phyloP scores from a whole-genome alignment of 1,140 invertebrate genomes.

The Daktulosphaira vitifoliae region DNA sequence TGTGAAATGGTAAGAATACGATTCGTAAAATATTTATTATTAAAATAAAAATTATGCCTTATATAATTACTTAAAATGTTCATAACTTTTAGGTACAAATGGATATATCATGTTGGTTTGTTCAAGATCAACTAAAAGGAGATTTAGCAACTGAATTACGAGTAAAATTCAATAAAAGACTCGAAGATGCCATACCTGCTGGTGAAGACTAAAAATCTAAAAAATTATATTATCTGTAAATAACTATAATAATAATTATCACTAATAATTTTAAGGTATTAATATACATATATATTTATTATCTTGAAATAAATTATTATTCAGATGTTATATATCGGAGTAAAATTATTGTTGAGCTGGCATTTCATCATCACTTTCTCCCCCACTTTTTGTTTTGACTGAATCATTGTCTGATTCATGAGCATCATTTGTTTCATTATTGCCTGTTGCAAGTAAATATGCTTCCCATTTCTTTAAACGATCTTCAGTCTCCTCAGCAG shows the following conservation, averaged over 20 bases:
- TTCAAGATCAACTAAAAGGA: slow-evolving; percentile 90
- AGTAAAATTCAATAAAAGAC: slow-evolving; percentile 87
- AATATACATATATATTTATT: slow-evolving; percentile 4
- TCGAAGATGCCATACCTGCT: slow-evolving; percentile 95
- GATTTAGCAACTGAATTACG: slow-evolving; percentile 88
- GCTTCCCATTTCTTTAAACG: slow-evolving; percentile 81
- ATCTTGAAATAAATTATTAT: slow-evolving; percentile 1
- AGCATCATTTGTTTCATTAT: slow-evolving; percentile 20
- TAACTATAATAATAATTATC: neutral
- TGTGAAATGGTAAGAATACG: slow-evolving; percentile 87
- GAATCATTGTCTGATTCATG: slow-evolving; percentile 24
- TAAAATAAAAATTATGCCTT: neutral
- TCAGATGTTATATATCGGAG: too few relatives aligned
- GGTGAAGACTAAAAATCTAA: slow-evolving; percentile 75
- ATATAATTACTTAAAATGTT: neutral
- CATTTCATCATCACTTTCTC: slow-evolving; percentile 29
- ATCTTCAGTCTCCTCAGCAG: slow-evolving; percentile 74
- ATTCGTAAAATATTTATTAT: slow-evolving; percentile 41
- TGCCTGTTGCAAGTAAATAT: slow-evolving; percentile 49
- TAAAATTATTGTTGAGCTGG: too few relatives aligned
- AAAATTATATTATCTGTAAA: slow-evolving; percentile 26
- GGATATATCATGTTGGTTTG: slow-evolving; percentile 58
- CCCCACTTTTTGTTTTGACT: slow-evolving; percentile 23
- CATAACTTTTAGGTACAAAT: slow-evolving; percentile 51
- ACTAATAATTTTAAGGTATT: neutral